These are phyloP conservation scores for Hipparchia semele DNA, from an alignment of 2,888 invertebrate species.

Conservation along the genomic window DNA sequence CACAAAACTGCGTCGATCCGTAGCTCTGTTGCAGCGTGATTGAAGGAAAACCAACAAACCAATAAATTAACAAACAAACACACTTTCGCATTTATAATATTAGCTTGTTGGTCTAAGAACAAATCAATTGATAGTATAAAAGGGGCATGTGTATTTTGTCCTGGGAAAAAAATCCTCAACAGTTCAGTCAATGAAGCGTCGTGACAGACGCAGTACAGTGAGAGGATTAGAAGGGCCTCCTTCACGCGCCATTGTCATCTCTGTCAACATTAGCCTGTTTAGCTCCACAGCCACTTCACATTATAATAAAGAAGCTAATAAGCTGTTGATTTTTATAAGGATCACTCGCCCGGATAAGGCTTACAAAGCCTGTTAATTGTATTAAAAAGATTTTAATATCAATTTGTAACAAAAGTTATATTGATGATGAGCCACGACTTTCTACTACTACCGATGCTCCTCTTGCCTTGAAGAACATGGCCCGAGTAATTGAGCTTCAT, in stretches of 20 bases:
- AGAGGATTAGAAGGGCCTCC: conserved; percentile 19
- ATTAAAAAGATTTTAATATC: too few species aligned
- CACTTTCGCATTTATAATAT: too few species aligned
- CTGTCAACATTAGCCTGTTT: conserved; percentile 11
- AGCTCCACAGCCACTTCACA: conserved; percentile 3
- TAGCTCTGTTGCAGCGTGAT: too few species aligned
- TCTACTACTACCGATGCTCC: too few species aligned
- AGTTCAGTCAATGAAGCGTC: conserved; percentile 8
- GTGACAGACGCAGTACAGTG: background rate
- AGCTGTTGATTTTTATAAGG: conserved; percentile 12
- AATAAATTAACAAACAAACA: too few species aligned
- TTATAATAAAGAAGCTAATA: background rate
- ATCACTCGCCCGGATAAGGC: background rate
- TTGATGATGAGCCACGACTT: too few species aligned
- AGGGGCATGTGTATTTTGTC: background rate
- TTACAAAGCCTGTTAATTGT: background rate
- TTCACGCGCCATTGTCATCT: conserved; percentile 4
- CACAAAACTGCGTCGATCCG: too few species aligned
- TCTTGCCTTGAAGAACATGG: too few species aligned
- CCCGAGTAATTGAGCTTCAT: too few species aligned
- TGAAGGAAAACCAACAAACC: too few species aligned
- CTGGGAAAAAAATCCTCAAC: background rate
- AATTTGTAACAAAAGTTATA: too few species aligned
- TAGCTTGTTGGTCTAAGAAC: too few species aligned
- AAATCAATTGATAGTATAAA: background rate